phyloP scores from a whole-genome alignment of 37 sponge, comb jelly and placozoan genomes.

The Tethya wilhelma region DNA sequence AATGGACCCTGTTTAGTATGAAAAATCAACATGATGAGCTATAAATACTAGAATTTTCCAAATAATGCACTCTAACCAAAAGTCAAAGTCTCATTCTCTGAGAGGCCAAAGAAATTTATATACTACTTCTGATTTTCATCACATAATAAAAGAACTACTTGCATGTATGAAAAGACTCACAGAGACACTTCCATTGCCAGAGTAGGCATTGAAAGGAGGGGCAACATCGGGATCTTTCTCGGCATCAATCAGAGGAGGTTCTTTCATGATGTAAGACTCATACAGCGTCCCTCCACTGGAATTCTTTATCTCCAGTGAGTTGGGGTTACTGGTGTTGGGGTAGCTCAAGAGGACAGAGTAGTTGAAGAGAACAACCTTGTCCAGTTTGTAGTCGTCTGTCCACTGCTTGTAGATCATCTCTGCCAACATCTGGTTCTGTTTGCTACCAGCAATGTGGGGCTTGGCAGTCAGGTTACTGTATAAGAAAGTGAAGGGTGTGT shows the following conservation, averaged over 20 bases:
- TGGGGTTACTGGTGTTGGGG: constrained; percentile 60
- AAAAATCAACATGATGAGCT: background rate
- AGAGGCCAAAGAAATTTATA: too few species aligned
- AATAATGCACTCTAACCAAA: too few species aligned
- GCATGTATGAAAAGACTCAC: too few species aligned
- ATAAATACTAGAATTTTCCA: background rate
- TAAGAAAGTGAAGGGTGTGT: background rate
- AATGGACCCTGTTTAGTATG: constrained; percentile 58
- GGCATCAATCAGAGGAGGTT: constrained; percentile 58
- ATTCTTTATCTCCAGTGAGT: constrained; percentile 35
- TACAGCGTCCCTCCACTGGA: constrained; percentile 22
- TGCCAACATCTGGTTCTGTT: constrained; percentile 59
- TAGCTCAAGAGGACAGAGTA: constrained; percentile 77
- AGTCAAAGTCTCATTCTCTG: too few species aligned
- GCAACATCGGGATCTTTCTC: constrained; percentile 77
- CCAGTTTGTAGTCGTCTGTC: constrained; percentile 48
- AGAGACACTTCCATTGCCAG: constrained; percentile 57
- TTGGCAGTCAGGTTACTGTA: constrained; percentile 52
- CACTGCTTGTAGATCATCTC: constrained; percentile 60
- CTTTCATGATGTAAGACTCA: constrained; percentile 43
- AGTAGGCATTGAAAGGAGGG: constrained; percentile 85
- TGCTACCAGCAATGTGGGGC: constrained; percentile 85
- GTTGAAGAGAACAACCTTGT: constrained; percentile 67
- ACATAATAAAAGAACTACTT: too few species aligned
- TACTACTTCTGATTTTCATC: too few species aligned